These are phyloP conservation scores for Rhinopomastus cyanomelas DNA, from an alignment of 2,113 vertebrate genomes.

Conservation along the genomic window DNA sequence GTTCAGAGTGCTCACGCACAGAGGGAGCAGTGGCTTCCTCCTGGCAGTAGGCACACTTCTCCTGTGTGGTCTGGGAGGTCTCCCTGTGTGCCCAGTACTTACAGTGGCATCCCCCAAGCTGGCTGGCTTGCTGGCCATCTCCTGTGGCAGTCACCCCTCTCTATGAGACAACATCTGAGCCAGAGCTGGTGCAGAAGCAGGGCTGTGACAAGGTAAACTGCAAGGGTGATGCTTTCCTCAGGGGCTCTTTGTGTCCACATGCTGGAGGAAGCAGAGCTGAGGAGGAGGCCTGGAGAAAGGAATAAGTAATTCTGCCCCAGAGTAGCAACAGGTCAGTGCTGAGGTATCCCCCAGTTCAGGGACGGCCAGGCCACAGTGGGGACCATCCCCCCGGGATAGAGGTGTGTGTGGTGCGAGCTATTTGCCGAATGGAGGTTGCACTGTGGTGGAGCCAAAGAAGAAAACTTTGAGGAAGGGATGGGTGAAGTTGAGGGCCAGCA, in stretches of 20 bases:
- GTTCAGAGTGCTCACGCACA: background rate
- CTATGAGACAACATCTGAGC: accelerated
- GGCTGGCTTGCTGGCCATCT: background rate
- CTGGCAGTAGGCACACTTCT: background rate
- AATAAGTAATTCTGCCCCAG: background rate
- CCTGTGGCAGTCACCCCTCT: background rate
- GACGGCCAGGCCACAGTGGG: background rate
- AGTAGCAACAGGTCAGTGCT: background rate
- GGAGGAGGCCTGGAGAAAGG: background rate
- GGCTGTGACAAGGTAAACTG: background rate
- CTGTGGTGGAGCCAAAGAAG: background rate
- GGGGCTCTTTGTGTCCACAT: background rate
- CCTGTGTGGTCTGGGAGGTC: background rate
- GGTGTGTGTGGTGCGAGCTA: background rate
- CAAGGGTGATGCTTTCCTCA: background rate
- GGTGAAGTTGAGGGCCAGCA: background rate
- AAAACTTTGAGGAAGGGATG: background rate
- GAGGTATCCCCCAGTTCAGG: background rate
- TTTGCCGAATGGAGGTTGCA: background rate
- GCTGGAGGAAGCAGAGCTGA: background rate
- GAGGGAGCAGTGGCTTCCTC: background rate
- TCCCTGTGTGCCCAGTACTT: accelerated
- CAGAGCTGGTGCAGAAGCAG: background rate
- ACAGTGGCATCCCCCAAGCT: accelerated
- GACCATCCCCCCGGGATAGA: background rate